phyloP scores from a whole-genome alignment of 2,797 vertebrate species.

The Urocyon cinereoargenteus region DNA sequence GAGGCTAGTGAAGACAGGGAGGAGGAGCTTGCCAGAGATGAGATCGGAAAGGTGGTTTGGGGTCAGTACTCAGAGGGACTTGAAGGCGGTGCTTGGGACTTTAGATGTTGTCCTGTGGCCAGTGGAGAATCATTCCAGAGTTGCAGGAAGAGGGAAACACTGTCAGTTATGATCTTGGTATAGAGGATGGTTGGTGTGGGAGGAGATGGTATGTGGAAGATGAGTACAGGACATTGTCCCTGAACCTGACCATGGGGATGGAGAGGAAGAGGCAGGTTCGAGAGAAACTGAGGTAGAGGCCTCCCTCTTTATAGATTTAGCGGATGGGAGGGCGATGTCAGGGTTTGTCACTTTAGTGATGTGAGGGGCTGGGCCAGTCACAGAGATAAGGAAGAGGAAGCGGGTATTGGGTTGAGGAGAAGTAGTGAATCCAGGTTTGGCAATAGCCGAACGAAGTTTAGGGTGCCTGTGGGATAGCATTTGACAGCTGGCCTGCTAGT shows the following conservation, averaged over 20 bases:
- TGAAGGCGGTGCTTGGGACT: neutral
- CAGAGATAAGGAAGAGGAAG: neutral
- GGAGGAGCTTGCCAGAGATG: neutral
- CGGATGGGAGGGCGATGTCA: neutral
- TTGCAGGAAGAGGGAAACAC: neutral
- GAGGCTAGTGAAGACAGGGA: neutral
- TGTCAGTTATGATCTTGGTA: neutral
- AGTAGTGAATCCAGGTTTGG: neutral
- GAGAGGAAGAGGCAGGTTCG: neutral
- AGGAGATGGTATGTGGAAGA: neutral
- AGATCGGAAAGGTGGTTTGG: neutral
- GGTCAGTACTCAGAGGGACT: neutral
- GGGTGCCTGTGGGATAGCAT: neutral
- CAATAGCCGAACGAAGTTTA: neutral
- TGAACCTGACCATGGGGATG: neutral
- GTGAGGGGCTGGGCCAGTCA: neutral
- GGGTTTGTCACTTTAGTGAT: neutral
- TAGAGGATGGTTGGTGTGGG: neutral
- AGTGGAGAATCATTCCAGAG: neutral
- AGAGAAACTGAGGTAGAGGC: neutral
- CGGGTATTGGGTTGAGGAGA: neutral
- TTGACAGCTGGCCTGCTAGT: neutral
- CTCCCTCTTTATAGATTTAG: neutral
- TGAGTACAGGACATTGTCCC: neutral
- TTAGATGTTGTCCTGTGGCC: neutral